These are phyloP conservation scores for Taurulus bubalis DNA, from an alignment of 2,113 vertebrate genomes.

Conservation along the genomic window DNA sequence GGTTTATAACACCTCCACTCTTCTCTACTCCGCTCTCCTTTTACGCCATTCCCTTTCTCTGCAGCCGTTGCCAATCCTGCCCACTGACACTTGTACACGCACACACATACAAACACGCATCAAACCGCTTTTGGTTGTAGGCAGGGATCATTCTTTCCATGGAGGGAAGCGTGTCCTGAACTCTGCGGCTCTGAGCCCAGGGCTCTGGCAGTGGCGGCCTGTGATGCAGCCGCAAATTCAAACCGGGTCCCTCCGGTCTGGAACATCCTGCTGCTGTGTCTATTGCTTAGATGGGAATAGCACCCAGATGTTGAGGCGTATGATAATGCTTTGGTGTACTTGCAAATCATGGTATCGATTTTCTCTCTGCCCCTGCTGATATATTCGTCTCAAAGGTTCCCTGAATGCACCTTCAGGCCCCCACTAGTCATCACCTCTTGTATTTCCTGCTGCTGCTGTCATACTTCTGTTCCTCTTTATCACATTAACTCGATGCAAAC, in stretches of 20 bases:
- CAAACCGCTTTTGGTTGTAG: conserved; percentile 71
- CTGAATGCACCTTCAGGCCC: conserved; percentile 24
- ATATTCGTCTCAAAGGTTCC: conserved; percentile 48
- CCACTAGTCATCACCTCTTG: conserved; percentile 28
- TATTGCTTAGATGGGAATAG: conserved; percentile 64
- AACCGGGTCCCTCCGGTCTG: conserved; percentile 54
- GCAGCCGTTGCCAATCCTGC: conserved; percentile 55
- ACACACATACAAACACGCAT: conserved; percentile 64
- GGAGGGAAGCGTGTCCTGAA: conserved; percentile 74
- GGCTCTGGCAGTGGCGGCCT: conserved; percentile 64
- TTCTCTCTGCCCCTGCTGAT: conserved; percentile 45
- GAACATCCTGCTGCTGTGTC: conserved; percentile 70
- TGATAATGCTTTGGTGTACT: conserved; percentile 58
- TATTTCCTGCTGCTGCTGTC: conserved; percentile 23
- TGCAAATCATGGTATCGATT: conserved; percentile 53
- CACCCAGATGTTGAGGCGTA: conserved; percentile 74
- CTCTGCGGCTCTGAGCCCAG: conserved; percentile 67
- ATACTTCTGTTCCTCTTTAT: conserved; percentile 20
- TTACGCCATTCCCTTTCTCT: conserved; percentile 52
- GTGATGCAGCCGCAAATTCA: conserved; percentile 71
- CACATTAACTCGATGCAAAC: conserved; percentile 18
- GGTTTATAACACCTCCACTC: conserved; percentile 79
- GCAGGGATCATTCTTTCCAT: conserved; percentile 80
- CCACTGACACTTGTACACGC: conserved; percentile 58
- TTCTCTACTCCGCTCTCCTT: conserved; percentile 45